Percentiles rank a stretch among this genome's conserved stretches.
phyloP scores from a whole-genome alignment of 2,797 vertebrate species.

The Pseudochromis fuscus region DNA sequence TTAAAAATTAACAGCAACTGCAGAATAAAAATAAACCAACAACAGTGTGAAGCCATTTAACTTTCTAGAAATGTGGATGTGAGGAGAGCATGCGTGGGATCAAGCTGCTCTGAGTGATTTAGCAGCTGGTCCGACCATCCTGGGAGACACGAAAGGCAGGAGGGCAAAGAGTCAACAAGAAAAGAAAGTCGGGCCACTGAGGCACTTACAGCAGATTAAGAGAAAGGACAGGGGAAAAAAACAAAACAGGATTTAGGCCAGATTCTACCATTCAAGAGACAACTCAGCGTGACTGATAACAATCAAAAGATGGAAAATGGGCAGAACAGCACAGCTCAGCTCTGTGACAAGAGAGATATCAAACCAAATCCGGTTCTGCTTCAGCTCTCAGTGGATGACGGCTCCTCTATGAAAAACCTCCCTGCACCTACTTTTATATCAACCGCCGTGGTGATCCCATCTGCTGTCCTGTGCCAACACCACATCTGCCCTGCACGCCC shows the following conservation, averaged over 20 bases:
- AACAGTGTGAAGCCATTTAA: slow-evolving; percentile 29
- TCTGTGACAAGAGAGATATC: slow-evolving; percentile 20
- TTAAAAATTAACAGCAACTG: slow-evolving; percentile 48
- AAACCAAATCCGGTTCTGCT: slow-evolving; percentile 35
- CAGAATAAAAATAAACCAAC: slow-evolving; percentile 39
- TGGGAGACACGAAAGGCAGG: slow-evolving; percentile 46
- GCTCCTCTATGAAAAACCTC: slow-evolving; percentile 36
- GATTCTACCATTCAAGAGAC: slow-evolving; percentile 41
- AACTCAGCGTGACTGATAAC: slow-evolving; percentile 37
- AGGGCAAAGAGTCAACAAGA: slow-evolving; percentile 64
- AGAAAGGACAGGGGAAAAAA: slow-evolving; percentile 18
- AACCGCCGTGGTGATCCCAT: slow-evolving; percentile 47
- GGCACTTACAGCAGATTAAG: slow-evolving; percentile 45
- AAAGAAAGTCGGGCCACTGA: slow-evolving; percentile 38
- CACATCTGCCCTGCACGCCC: slow-evolving; percentile 51
- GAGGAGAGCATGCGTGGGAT: slow-evolving; percentile 1
- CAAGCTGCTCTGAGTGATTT: slow-evolving; percentile 42
- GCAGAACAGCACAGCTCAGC: slow-evolving; percentile 17
- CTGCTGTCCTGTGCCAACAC: slow-evolving; percentile 51
- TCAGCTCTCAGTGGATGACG: slow-evolving; percentile 1
- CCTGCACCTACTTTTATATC: slow-evolving; percentile 43
- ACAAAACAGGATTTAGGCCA: slow-evolving; percentile 37
- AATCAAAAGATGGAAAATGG: background rate
- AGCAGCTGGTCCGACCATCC: slow-evolving; percentile 44
- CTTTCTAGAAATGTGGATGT: slow-evolving; percentile 39